A percentile compares a stretch with the other conserved stretches of the same genome.
Evolutionary conservation across 2,888 invertebrate genomes (phyloP).

Genomic region (Limenitis camilla): DNA sequence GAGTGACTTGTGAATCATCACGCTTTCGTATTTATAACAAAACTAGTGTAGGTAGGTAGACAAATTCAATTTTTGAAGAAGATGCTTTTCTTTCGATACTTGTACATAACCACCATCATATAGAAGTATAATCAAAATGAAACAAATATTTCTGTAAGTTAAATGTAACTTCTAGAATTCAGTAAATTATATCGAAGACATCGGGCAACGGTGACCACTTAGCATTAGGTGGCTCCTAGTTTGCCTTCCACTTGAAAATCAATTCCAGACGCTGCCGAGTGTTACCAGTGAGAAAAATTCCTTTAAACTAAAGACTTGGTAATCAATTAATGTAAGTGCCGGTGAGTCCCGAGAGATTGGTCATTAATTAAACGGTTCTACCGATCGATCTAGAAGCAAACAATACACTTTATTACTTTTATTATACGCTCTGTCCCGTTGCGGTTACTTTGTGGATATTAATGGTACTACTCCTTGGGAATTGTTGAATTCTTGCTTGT

Average conservation of each 20-base stretch:
- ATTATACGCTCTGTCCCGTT: constrained; percentile 34
- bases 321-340: constrained; percentile 71
- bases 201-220: too few relatives aligned
- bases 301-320: constrained; percentile 27
- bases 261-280: neutral
- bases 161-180: too few relatives aligned
- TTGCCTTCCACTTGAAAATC: neutral
- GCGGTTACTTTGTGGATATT: constrained; percentile 22
- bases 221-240: too few relatives aligned
- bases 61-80: too few relatives aligned
- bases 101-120: too few relatives aligned
- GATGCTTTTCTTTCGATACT: too few relatives aligned
- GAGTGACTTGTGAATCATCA: too few relatives aligned
- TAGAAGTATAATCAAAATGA: too few relatives aligned
- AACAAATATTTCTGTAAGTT: too few relatives aligned
- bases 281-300: constrained; percentile 2
- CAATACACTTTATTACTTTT: constrained; percentile 68
- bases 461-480: constrained; percentile 13
- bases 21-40: too few relatives aligned
- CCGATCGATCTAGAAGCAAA: constrained; percentile 63
- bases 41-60: too few relatives aligned
- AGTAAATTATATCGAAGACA: too few relatives aligned
- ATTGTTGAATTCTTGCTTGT: constrained; percentile 14
- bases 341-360: constrained; percentile 68
- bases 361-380: constrained; percentile 67